These are phyloP conservation scores for Sinodicranocentrus sp. DNA, from an alignment of 2,888 invertebrate species.

Conservation along the genomic window DNA sequence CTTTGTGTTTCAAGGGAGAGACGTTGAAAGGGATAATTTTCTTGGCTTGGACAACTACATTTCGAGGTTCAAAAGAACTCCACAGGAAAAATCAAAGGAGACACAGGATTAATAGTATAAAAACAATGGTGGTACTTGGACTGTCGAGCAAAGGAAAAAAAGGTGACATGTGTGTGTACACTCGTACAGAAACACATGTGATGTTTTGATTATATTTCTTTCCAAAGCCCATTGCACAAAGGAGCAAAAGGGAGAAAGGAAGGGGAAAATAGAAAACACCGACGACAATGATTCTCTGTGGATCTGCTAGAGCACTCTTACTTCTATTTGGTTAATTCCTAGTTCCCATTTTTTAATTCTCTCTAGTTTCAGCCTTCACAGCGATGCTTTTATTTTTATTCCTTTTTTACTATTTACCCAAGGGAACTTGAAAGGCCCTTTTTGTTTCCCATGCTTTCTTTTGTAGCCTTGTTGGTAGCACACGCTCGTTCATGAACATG, in stretches of 20 bases:
- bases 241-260: not conserved
- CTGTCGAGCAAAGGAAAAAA: too few species aligned
- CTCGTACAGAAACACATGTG: not conserved
- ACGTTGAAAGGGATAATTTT: too few species aligned
- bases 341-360: not conserved
- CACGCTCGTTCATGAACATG: too few species aligned
- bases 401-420: not conserved
- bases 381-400: not conserved
- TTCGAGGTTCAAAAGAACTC: too few species aligned
- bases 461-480: not conserved
- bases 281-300: not conserved
- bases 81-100: too few species aligned
- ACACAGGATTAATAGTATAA: too few species aligned
- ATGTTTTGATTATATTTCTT: not conserved
- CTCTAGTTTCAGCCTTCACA: not conserved
- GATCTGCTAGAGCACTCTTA: constrained; percentile 3
- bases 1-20: too few species aligned
- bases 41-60: too few species aligned
- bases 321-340: constrained; percentile 1
- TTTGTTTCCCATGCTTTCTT: not conserved
- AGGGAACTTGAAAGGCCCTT: constrained; percentile 10
- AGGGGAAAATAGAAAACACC: not conserved
- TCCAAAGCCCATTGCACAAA: not conserved
- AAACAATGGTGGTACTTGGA: too few species aligned
- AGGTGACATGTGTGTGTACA: too few species aligned